Percentiles rank a stretch among this genome's conserved stretches.
phyloP scores from a whole-genome alignment of 2,113 vertebrate genomes.

The Muscicapa adusta region DNA sequence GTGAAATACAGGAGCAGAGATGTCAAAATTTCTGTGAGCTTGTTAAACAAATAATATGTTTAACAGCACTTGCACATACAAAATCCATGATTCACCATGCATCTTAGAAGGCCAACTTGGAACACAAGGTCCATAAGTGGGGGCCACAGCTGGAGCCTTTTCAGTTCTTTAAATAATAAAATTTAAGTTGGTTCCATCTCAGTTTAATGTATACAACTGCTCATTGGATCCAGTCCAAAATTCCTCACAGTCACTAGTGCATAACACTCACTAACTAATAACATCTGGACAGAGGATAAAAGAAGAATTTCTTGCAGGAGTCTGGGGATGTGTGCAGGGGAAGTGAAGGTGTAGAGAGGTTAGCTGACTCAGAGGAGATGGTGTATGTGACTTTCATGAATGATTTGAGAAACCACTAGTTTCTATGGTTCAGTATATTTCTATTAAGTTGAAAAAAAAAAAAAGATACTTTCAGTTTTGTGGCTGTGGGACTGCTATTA shows the following conservation, averaged over 20 bases:
- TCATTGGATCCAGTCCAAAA: background rate
- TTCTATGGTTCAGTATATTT: background rate
- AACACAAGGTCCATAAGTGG: background rate
- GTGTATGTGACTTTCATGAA: background rate
- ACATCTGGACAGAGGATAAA: constrained; percentile 36
- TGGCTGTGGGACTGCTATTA: background rate
- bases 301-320: background rate
- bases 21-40: background rate
- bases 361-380: constrained; percentile 9
- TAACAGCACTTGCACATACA: background rate
- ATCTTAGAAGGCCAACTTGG: background rate
- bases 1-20: background rate
- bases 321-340: background rate
- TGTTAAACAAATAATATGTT: background rate
- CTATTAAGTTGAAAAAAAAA: background rate
- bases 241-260: background rate
- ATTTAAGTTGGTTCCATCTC: background rate
- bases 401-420: background rate
- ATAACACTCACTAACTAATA: background rate
- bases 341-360: background rate
- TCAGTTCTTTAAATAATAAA: constrained; percentile 10
- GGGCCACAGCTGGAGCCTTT: background rate
- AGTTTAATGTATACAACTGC: background rate
- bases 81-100: background rate
- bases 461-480: background rate